A percentile compares a stretch with the other conserved stretches of the same genome.
These are phyloP conservation scores for Octodonta nipae DNA, from an alignment of 2,888 invertebrate species.

Conservation along the genomic window DNA sequence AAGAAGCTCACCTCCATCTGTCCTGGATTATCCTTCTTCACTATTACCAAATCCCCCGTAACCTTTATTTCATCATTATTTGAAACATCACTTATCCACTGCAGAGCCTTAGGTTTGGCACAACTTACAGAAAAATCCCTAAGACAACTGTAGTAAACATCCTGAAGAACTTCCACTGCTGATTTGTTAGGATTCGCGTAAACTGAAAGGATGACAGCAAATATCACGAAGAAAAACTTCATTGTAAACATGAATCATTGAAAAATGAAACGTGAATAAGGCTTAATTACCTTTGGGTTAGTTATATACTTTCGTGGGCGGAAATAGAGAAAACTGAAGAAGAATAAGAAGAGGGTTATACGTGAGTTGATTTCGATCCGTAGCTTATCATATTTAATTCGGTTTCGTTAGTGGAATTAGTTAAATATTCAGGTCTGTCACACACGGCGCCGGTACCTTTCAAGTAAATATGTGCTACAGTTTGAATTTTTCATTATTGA, in stretches of 20 bases:
- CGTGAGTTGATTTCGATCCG: conserved; percentile 26
- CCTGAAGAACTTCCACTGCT: conserved; percentile 49
- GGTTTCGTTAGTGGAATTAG: too few species aligned
- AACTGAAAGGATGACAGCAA: conserved; percentile 16
- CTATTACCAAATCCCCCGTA: conserved; percentile 61
- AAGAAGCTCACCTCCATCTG: conserved; percentile 12
- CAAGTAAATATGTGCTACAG: too few species aligned
- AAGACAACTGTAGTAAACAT: conserved; percentile 55
- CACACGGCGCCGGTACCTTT: too few species aligned
- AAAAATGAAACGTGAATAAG: conserved; percentile 12
- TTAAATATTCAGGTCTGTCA: too few species aligned
- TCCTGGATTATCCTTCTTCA: conserved; percentile 44
- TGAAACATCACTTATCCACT: conserved; percentile 56
- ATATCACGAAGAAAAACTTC: conserved; percentile 6
- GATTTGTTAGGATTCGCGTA: conserved; percentile 32
- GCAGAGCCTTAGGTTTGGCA: conserved; percentile 63
- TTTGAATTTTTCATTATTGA: too few species aligned
- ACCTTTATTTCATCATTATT: conserved; percentile 57
- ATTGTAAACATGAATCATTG: too few species aligned
- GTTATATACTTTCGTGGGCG: conserved; percentile 30
- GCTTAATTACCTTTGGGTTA: conserved; percentile 10
- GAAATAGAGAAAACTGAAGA: conserved; percentile 36
- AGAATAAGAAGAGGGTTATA: conserved; percentile 31
- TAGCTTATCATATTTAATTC: too few species aligned
- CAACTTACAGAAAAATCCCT: conserved; percentile 58